Conservation (phyloP, 2,888 invertebrate species). For the Tiphia femorata region DNA sequence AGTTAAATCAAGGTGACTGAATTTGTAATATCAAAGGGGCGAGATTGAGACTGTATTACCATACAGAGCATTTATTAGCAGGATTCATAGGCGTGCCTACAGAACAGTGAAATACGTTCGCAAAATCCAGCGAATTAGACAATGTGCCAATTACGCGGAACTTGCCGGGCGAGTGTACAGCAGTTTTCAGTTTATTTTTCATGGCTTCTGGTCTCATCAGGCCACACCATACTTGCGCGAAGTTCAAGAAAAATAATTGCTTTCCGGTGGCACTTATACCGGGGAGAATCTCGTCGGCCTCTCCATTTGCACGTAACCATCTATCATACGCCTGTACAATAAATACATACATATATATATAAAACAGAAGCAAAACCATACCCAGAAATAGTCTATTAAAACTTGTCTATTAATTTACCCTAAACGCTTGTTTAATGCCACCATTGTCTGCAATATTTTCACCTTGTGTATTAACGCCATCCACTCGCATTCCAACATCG, state of each 20-base stretch:
- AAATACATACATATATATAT: conserved; percentile 67
- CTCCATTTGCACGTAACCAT: conserved; percentile 78
- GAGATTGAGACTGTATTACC: conserved; percentile 68
- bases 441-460: conserved; percentile 98
- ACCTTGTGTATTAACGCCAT: conserved; percentile 85
- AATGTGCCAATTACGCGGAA: conserved; percentile 85
- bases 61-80: conserved; percentile 81
- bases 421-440: conserved; percentile 91
- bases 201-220: conserved; percentile 86
- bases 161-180: conserved; percentile 86
- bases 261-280: conserved; percentile 82
- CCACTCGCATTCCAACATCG: conserved; percentile 82
- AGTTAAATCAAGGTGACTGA: not conserved
- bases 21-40: not conserved
- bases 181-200: conserved; percentile 83
- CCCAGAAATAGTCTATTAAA: conserved; percentile 18
- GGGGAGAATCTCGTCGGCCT: conserved; percentile 76
- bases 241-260: conserved; percentile 91
- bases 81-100: conserved; percentile 86
- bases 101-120: conserved; percentile 79
- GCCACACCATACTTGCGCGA: conserved; percentile 90
- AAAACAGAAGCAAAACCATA: not conserved
- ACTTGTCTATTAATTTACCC: conserved; percentile 63
- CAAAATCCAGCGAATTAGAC: conserved; percentile 83
- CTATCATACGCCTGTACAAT: conserved; percentile 80